A percentile compares a stretch with the other conserved stretches of the same genome.
phyloP scores from a whole-genome alignment of 1,140 invertebrate species.

The Melitaea cinxia region DNA sequence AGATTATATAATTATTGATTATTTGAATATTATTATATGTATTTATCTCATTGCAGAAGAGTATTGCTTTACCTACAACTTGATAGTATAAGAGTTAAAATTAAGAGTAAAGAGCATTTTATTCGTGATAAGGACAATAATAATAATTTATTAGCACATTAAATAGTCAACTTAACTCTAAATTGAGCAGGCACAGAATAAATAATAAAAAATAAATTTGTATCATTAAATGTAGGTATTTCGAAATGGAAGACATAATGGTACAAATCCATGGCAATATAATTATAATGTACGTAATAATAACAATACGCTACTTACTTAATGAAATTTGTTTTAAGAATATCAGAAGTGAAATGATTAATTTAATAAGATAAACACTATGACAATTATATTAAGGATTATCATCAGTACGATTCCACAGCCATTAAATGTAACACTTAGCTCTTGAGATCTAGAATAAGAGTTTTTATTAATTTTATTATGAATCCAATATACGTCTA shows the following conservation, averaged over 20 bases:
- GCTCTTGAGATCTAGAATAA: slow-evolving; percentile 69
- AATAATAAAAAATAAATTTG: slow-evolving; percentile 58
- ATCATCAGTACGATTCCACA: slow-evolving; percentile 78
- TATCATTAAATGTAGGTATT: slow-evolving; percentile 59
- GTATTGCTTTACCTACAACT: slow-evolving; percentile 26
- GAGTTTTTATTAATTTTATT: slow-evolving; percentile 41
- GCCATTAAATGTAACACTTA: slow-evolving; percentile 76
- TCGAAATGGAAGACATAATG: slow-evolving; percentile 77
- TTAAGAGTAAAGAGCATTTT: slow-evolving; percentile 6
- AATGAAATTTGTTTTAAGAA: slow-evolving; percentile 54
- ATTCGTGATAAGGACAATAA: slow-evolving; percentile 24
- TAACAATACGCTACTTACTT: slow-evolving; percentile 48
- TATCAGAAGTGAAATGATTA: slow-evolving; percentile 55
- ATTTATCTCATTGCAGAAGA: slow-evolving; percentile 24
- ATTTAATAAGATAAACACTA: slow-evolving; percentile 56
- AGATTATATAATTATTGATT: slow-evolving; percentile 36
- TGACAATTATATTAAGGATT: slow-evolving; percentile 68
- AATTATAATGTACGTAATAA: slow-evolving; percentile 50
- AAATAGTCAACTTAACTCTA: slow-evolving; percentile 56
- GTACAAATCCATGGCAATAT: slow-evolving; percentile 70
- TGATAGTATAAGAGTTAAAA: slow-evolving; percentile 11
- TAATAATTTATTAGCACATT: slow-evolving; percentile 22
- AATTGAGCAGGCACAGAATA: slow-evolving; percentile 69
- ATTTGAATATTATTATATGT: slow-evolving; percentile 21
- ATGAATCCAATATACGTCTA: slow-evolving; percentile 33